Percentiles rank a stretch among this genome's conserved stretches.
Conservation (phyloP, 2,113 vertebrate species). For the Myiopsitta monachus region DNA sequence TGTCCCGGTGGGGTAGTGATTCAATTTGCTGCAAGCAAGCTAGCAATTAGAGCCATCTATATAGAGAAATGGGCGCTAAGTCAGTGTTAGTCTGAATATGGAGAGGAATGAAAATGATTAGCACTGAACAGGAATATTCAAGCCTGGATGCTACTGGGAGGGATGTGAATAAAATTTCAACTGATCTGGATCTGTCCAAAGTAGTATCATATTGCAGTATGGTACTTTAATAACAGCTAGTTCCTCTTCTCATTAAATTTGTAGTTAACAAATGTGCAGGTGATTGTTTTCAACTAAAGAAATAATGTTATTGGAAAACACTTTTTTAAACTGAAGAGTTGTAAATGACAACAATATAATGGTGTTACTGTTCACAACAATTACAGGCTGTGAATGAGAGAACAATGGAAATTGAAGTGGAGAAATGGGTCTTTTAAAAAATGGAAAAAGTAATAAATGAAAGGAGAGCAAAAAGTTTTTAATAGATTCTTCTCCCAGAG, state of each 20-base stretch:
- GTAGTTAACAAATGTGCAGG: neutral
- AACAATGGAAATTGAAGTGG: neutral
- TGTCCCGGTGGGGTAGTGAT: neutral
- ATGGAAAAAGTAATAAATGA: neutral
- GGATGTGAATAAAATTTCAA: neutral
- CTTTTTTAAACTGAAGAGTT: neutral
- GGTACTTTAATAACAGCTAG: neutral
- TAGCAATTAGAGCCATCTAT: neutral
- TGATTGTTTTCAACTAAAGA: neutral
- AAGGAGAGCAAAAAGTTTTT: neutral
- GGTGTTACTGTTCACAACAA: neutral
- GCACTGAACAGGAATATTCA: neutral
- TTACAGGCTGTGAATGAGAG: neutral
- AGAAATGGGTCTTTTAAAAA: neutral
- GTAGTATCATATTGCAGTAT: neutral
- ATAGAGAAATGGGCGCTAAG: neutral
- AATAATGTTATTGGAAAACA: neutral
- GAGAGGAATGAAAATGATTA: neutral
- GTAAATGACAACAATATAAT: neutral
- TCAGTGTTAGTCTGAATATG: neutral
- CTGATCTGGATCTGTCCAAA: neutral
- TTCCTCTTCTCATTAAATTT: neutral
- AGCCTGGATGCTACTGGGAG: neutral
- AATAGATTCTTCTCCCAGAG: neutral
- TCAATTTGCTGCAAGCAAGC: neutral